Evolutionary conservation across 2,113 vertebrate genomes (phyloP).

Genomic region (Pithys albifrons): DNA sequence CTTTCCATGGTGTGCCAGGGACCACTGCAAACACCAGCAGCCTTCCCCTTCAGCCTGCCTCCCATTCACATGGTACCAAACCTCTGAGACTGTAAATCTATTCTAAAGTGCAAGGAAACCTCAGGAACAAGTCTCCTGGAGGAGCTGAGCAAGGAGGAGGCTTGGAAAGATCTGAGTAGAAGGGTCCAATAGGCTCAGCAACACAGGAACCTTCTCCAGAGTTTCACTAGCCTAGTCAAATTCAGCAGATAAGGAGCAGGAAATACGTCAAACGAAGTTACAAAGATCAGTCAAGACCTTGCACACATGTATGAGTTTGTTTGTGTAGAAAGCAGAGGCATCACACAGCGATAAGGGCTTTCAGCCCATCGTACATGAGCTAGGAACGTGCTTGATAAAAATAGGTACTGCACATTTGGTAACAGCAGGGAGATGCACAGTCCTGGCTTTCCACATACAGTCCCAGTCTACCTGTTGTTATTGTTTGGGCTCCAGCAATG

Average conservation of each 20-base stretch:
- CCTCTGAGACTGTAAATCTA: not conserved
- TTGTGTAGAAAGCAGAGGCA: not conserved
- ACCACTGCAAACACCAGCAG: not conserved
- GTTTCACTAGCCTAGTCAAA: not conserved
- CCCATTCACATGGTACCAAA: fast-evolving
- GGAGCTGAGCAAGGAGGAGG: not conserved
- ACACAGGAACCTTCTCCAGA: not conserved
- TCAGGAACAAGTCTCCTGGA: not conserved
- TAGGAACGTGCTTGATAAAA: not conserved
- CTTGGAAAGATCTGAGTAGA: not conserved
- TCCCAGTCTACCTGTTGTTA: not conserved
- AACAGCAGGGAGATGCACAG: conserved; percentile 22
- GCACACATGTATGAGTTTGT: not conserved
- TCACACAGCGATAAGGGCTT: not conserved
- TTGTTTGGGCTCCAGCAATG: not conserved
- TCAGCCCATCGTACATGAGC: not conserved
- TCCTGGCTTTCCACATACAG: not conserved
- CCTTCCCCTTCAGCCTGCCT: not conserved
- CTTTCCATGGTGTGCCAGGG: not conserved
- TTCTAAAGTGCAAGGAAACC: not conserved
- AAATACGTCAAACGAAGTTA: not conserved
- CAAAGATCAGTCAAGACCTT: not conserved
- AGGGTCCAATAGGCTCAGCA: not conserved
- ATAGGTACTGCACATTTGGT: not conserved
- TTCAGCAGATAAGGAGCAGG: not conserved